These are phyloP conservation scores for Uloborus plumipes DNA, from an alignment of 2,888 invertebrate species.

Conservation along the genomic window DNA sequence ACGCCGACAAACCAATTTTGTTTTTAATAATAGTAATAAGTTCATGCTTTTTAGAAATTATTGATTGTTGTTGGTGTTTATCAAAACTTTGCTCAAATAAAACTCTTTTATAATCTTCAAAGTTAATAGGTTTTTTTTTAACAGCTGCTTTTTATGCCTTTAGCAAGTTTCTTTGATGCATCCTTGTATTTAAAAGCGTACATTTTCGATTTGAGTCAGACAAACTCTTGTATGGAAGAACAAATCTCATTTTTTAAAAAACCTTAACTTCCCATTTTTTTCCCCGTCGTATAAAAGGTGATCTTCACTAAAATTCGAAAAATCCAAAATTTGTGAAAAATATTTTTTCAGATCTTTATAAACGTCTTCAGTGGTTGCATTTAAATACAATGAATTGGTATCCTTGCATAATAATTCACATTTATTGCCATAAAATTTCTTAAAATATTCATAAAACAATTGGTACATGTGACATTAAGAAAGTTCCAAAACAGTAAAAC, in stretches of 20 bases:
- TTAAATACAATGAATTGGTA: neutral
- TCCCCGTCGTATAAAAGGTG: neutral
- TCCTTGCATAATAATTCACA: neutral
- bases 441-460: neutral
- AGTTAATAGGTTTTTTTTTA: neutral
- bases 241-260: neutral
- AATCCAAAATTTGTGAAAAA: slow-evolving; percentile 6
- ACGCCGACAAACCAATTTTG: slow-evolving; percentile 12
- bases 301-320: neutral
- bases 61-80: neutral
- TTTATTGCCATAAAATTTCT: neutral
- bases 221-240: neutral
- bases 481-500: too few relatives aligned
- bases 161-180: neutral
- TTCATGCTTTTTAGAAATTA: slow-evolving; percentile 9
- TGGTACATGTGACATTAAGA: too few relatives aligned
- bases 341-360: neutral
- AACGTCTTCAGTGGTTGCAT: neutral
- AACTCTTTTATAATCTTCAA: neutral
- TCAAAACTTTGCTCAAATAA: neutral
- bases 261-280: neutral
- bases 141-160: neutral
- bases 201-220: neutral
- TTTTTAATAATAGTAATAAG: neutral
- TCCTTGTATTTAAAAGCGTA: neutral